These are phyloP conservation scores for Aleadryas rufinucha DNA, from an alignment of 2,113 vertebrate species.

Conservation along the genomic window DNA sequence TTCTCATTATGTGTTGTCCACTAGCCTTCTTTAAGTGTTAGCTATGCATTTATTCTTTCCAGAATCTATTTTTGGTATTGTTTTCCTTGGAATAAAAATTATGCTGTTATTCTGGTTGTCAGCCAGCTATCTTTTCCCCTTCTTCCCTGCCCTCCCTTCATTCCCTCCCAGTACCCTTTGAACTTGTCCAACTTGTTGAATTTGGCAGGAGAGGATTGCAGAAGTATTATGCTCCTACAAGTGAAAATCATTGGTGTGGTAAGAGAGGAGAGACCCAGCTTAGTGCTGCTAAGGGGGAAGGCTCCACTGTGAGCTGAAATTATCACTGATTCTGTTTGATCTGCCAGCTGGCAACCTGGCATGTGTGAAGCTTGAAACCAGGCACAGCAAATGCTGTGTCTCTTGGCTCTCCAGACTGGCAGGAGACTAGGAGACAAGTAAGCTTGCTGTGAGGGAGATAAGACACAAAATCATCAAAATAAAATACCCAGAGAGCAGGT, in stretches of 20 bases:
- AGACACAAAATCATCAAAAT: neutral
- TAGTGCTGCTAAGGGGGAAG: neutral
- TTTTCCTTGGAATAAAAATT: slow-evolving; percentile 27
- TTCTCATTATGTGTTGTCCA: neutral
- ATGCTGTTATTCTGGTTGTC: neutral
- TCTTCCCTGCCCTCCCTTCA: neutral
- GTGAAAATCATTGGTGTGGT: neutral
- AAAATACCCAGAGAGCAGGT: neutral
- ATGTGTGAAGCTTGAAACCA: neutral
- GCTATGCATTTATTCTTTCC: neutral
- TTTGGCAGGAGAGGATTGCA: neutral
- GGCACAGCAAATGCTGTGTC: neutral
- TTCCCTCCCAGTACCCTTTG: slow-evolving; percentile 30
- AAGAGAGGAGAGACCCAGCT: neutral
- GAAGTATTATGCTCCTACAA: neutral
- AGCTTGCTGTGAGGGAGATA: neutral
- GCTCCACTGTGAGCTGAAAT: neutral
- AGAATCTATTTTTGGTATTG: slow-evolving; percentile 26
- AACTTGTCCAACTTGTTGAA: slow-evolving; percentile 6
- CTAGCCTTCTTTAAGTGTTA: neutral
- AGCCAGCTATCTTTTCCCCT: neutral
- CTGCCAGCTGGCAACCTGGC: neutral
- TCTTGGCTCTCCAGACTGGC: neutral
- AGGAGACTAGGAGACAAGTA: neutral
- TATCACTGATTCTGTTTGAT: neutral